Conservation (phyloP, 2,888 invertebrate species). For the Apotomis turbidana region DNA sequence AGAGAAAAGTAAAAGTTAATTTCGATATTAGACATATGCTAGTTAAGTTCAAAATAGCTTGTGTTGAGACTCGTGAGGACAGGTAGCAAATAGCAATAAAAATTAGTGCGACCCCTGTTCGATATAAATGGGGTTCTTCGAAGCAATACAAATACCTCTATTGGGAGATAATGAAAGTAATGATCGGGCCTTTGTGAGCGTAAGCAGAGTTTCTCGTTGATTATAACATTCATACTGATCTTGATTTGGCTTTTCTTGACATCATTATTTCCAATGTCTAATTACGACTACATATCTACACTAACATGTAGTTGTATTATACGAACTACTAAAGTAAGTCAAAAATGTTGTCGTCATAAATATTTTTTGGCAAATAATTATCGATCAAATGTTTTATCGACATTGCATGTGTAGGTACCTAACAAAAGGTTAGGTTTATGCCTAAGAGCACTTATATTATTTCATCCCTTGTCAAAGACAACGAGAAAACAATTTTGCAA, state of each 20-base stretch:
- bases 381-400: too few species aligned
- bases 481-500: too few species aligned
- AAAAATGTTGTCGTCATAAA: too few species aligned
- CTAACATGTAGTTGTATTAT: too few species aligned
- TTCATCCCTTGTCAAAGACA: too few species aligned
- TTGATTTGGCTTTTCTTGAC: not conserved
- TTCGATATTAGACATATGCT: not conserved
- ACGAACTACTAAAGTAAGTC: too few species aligned
- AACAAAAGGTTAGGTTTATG: too few species aligned
- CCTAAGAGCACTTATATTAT: too few species aligned
- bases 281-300: too few species aligned
- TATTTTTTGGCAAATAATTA: too few species aligned
- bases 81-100: slow-evolving; percentile 53
- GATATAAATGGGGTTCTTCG: slow-evolving; percentile 43
- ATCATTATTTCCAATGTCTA: too few species aligned
- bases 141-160: slow-evolving; percentile 19
- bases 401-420: too few species aligned
- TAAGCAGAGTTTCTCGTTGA: not conserved
- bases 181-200: not conserved
- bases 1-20: not conserved
- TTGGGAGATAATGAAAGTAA: not conserved
- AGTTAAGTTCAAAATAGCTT: slow-evolving; percentile 11
- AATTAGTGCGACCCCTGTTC: slow-evolving; percentile 48
- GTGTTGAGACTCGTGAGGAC: slow-evolving; percentile 47
- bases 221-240: not conserved